These are phyloP conservation scores for Mandrillus leucophaeus DNA, from an alignment of 2,113 vertebrate genomes.

Conservation along the genomic window DNA sequence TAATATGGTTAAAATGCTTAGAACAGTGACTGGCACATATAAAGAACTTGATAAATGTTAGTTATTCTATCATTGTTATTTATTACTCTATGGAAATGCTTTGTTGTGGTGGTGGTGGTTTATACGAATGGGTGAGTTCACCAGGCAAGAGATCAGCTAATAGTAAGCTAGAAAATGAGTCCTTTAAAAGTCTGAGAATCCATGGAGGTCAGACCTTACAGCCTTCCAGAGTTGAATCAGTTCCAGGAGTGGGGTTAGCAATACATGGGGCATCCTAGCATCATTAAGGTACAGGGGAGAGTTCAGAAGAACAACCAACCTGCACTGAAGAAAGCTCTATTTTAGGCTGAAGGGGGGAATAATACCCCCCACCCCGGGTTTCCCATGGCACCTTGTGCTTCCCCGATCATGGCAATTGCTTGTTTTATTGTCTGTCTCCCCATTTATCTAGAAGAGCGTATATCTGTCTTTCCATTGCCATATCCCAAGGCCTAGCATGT, in stretches of 20 bases:
- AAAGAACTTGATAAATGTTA: background rate
- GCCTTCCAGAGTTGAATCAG: background rate
- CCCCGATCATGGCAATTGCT: background rate
- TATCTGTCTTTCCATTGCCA: background rate
- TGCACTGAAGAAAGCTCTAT: background rate
- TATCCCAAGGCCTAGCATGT: background rate
- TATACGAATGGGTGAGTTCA: background rate
- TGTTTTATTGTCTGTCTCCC: background rate
- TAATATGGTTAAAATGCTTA: background rate
- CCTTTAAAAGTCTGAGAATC: background rate
- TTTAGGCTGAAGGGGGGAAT: background rate
- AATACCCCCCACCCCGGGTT: too few relatives aligned
- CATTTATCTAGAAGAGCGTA: background rate
- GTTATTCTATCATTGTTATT: background rate
- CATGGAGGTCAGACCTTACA: background rate
- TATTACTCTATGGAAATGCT: background rate
- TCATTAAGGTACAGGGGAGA: background rate
- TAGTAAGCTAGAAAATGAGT: background rate
- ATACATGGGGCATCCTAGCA: background rate
- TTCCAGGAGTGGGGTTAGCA: background rate
- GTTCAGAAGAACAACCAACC: background rate
- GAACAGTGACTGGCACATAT: background rate
- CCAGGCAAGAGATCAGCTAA: background rate
- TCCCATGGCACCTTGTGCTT: accelerated
- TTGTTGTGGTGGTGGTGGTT: background rate